Evolutionary conservation across 2,797 vertebrate genomes (phyloP).

Genomic region (Cyprinella venusta): DNA sequence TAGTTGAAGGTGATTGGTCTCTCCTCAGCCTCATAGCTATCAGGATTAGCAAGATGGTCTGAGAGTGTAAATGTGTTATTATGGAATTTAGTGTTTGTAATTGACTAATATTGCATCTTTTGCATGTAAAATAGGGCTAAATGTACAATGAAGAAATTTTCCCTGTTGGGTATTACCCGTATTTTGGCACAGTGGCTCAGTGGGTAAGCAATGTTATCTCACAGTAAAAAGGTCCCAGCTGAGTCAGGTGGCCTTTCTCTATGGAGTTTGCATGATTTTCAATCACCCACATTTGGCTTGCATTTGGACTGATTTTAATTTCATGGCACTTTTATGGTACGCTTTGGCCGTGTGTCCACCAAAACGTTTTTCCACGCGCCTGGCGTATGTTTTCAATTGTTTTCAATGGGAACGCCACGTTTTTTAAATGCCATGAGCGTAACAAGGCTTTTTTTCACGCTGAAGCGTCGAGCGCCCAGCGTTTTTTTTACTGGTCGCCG

Average conservation of each 20-base stretch:
- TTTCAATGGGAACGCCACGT: too few relatives aligned
- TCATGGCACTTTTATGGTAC: neutral
- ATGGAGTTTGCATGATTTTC: neutral
- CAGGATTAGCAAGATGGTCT: slow-evolving; percentile 17
- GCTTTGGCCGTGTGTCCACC: too few relatives aligned
- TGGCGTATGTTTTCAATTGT: too few relatives aligned
- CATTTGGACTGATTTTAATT: neutral
- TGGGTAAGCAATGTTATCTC: neutral
- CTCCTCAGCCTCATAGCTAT: slow-evolving; percentile 17
- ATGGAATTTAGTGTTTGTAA: neutral
- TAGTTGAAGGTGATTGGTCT: slow-evolving; percentile 10
- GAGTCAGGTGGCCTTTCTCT: neutral
- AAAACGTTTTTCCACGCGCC: too few relatives aligned
- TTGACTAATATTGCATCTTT: neutral
- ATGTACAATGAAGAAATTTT: neutral
- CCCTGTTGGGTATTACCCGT: neutral
- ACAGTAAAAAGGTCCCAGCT: neutral
- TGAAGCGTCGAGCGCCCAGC: too few relatives aligned
- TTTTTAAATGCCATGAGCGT: too few relatives aligned
- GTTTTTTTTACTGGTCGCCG: too few relatives aligned
- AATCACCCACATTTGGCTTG: neutral
- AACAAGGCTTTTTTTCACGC: too few relatives aligned
- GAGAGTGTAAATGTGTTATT: slow-evolving; percentile 14
- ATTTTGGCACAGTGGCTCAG: neutral
- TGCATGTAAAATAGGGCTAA: neutral